These are phyloP conservation scores for Heliconius charithonia DNA, from an alignment of 2,888 invertebrate species.

Conservation along the genomic window DNA sequence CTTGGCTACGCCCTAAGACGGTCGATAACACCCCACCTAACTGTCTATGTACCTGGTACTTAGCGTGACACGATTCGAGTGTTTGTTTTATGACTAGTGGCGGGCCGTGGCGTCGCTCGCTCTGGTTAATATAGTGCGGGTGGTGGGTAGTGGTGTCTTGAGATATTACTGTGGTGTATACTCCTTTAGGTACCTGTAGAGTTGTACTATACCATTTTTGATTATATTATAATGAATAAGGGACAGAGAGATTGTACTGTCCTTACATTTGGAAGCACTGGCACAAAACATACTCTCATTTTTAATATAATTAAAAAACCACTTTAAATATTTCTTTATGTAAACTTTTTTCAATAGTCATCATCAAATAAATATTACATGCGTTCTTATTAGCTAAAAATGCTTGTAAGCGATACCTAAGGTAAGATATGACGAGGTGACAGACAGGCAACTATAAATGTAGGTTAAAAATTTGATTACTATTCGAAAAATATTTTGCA, in stretches of 20 bases:
- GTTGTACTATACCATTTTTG: neutral
- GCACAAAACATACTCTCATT: neutral
- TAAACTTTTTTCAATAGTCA: neutral
- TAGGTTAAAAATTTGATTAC: slow-evolving; percentile 25
- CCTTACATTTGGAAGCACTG: too few species aligned
- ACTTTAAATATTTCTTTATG: neutral
- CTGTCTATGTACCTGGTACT: slow-evolving; percentile 79
- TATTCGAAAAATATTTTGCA: neutral
- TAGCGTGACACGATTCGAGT: slow-evolving; percentile 52
- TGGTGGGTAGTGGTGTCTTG: neutral
- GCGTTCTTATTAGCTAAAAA: neutral
- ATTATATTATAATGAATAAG: neutral
- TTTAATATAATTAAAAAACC: neutral
- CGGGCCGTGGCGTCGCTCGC: slow-evolving; percentile 3
- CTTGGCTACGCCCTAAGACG: slow-evolving; percentile 82
- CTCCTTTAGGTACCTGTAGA: neutral
- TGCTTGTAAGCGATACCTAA: slow-evolving; percentile 20
- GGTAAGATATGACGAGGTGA: neutral
- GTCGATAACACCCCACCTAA: slow-evolving; percentile 82
- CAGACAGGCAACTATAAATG: neutral
- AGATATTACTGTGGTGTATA: neutral
- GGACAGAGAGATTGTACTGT: too few species aligned
- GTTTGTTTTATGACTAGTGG: slow-evolving; percentile 30
- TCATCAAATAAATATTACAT: neutral
- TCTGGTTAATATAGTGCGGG: neutral